Evolutionary conservation across 2,797 vertebrate genomes (phyloP), one percentile per base, ranked within the genome.

Genomic region (Paramormyrops hopkinsi): DNA sequence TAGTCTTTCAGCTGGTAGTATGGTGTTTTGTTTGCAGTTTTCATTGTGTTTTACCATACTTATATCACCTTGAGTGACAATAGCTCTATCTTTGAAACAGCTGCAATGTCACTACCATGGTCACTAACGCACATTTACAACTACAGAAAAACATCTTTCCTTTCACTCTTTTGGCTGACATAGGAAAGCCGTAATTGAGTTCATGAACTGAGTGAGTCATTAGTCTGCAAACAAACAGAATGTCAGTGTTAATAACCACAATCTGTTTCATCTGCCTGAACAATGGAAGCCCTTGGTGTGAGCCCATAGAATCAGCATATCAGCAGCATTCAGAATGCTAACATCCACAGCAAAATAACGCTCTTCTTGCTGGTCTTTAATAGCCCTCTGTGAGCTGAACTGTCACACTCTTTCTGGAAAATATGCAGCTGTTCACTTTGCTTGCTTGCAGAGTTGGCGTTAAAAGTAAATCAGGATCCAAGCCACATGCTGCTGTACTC

Each of bases 191-290:
- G 7, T 44, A 17, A 79, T 41, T 79, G 73, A 79, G 73, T 79
- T 79, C 33, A 37, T 79, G 73, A 79, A 79, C 33, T 79, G 73
- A 41, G 65, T 69, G 73, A 79, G 73, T 79, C 73, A 79, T 79
- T 79, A 79, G 73, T 79, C 37, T 79, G 73, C 73, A 79, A 79
- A 79, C 73, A 79, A 79, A 79, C 73, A 44, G 33, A 79, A 79
- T 79, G 73, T 8, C 73, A 6, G 73, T 19, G 73, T 79, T 79
- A 79, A 79, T 44, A 79, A 79, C 5, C 14, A 44, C 73, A 79
- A n/a, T 79, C 73, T 79, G 73, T 79, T 79, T 41, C 17, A 44
- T 79, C 37, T 79, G 73, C 17, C 73, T 79, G 73, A 44, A n/a
- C 73, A 79, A 37, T 79, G 37, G 33, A 79, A 79, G 73, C 33